A percentile compares a stretch with the other conserved stretches of the same genome.
phyloP scores from a whole-genome alignment of 2,797 vertebrate species.

The Bradypodion ventrale region DNA sequence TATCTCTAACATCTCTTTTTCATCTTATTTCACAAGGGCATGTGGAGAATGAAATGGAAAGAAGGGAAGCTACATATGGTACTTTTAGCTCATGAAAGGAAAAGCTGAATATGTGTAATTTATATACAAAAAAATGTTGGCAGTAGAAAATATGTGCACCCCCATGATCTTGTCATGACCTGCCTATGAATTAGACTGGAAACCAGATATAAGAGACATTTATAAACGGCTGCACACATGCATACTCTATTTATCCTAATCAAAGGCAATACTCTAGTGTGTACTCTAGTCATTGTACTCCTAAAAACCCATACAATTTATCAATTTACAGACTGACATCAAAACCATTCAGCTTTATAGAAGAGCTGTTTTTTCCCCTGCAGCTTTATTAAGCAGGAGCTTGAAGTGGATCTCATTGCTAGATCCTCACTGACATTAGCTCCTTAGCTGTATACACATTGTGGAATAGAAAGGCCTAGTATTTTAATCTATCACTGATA shows the following conservation, averaged over 20 bases:
- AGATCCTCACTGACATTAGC: background rate
- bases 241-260: background rate
- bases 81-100: background rate
- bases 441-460: constrained; percentile 27
- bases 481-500: constrained; percentile 30
- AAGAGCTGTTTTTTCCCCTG: constrained; percentile 9
- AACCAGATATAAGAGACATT: background rate
- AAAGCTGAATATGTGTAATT: background rate
- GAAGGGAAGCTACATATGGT: background rate
- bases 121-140: too few relatives aligned
- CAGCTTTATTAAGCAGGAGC: constrained; percentile 4
- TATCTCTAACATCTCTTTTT: too few relatives aligned
- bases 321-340: background rate
- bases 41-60: background rate
- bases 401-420: constrained; percentile 6
- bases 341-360: background rate
- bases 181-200: too few relatives aligned
- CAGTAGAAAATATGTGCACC: too few relatives aligned
- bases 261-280: background rate
- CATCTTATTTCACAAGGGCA: too few relatives aligned
- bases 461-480: constrained; percentile 16
- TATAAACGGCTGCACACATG: background rate
- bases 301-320: constrained; percentile 17
- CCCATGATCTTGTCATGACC: too few relatives aligned
- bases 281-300: background rate